Evolutionary conservation across 1,140 invertebrate genomes (phyloP).

Genomic region (Drosophila arizonae): DNA sequence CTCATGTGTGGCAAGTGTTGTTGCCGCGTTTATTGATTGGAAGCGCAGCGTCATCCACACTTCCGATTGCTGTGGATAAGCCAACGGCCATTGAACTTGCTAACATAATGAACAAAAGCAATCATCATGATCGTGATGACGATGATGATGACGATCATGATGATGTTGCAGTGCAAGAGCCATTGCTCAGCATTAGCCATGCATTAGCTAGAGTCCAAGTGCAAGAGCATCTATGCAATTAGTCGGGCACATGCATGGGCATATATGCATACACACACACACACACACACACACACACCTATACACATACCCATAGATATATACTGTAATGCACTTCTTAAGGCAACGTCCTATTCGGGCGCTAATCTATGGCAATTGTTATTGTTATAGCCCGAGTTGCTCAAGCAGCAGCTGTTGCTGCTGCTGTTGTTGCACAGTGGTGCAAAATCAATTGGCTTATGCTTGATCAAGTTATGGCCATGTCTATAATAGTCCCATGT

Average conservation of each 20-base stretch:
- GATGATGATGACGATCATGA: slow-evolving; percentile 5
- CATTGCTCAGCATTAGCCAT: slow-evolving; percentile 22
- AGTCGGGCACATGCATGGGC: slow-evolving; percentile 3
- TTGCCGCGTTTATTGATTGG: slow-evolving; percentile 41
- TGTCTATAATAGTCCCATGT: background rate
- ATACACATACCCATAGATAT: background rate
- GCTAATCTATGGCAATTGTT: slow-evolving; percentile 59
- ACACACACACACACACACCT: background rate
- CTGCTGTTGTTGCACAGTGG: slow-evolving; percentile 26
- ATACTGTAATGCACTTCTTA: background rate
- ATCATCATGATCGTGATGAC: slow-evolving; percentile 13
- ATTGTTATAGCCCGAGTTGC: slow-evolving; percentile 53
- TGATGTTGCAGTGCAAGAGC: slow-evolving; percentile 7
- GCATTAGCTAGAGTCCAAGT: slow-evolving; percentile 26
- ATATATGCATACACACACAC: background rate
- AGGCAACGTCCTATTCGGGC: slow-evolving; percentile 19
- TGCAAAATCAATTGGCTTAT: slow-evolving; percentile 19
- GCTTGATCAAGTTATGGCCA: slow-evolving; percentile 4
- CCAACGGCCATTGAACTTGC: slow-evolving; percentile 26
- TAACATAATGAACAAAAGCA: slow-evolving; percentile 2
- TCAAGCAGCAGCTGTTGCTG: slow-evolving; percentile 3
- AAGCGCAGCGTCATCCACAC: slow-evolving; percentile 42
- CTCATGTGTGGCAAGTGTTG: slow-evolving; percentile 35
- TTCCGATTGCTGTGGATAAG: slow-evolving; percentile 46
- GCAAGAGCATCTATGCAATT: slow-evolving; percentile 35